Base-by-base conservation (phyloP, 2,888 invertebrate genomes). In the Habroteleia sp. region DNA sequence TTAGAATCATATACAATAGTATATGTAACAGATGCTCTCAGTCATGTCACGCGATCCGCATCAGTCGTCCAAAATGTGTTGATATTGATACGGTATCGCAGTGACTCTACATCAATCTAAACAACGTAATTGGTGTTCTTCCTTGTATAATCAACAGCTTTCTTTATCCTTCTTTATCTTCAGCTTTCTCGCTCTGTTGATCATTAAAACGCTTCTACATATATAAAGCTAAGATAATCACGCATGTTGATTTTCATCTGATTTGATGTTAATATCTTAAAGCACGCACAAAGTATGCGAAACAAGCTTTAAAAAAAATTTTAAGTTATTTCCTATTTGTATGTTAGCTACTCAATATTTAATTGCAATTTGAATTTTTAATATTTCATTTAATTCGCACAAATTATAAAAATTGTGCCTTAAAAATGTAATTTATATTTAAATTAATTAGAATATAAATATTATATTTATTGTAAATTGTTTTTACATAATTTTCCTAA, bases 51-150 rank as follows among this genome's bases (percentile, higher is more conserved):
- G 81, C 76, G 82, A 78, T 77, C 71, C 77, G 76, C 74, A 68
- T 77, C 78, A 74, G 68, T 74, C 77, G 58, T 62, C 68, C n/a
- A 65, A 14, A 62, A 74, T 62, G 41, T 39, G 56, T 41, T 14
- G 37, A 77, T 80, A 65, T 71, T 60, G 72, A 78, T 75, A 58
- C 77, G 80, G 78, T 76, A 79, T 79, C 63, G 79, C 79, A 23
- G 69, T 81, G 77, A 77, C 66, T 76, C 74, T 76, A 77, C 78
- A 78, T 83, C 85, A 85, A 85, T 87, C 85, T 85, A 86, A 85
- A 87, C 85, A 87, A 87, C 84, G 84, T 86, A 83, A 88, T 88
- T 88, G 88, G 88, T 88, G 88, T 88, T 88, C 84, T 81, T 84
- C 88, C 87, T 87, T 88, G 84, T 84, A 76, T 84, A 83, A 84